These are phyloP conservation scores for Lasioglossum villosulum DNA, from an alignment of 2,888 invertebrate species.

Conservation along the genomic window DNA sequence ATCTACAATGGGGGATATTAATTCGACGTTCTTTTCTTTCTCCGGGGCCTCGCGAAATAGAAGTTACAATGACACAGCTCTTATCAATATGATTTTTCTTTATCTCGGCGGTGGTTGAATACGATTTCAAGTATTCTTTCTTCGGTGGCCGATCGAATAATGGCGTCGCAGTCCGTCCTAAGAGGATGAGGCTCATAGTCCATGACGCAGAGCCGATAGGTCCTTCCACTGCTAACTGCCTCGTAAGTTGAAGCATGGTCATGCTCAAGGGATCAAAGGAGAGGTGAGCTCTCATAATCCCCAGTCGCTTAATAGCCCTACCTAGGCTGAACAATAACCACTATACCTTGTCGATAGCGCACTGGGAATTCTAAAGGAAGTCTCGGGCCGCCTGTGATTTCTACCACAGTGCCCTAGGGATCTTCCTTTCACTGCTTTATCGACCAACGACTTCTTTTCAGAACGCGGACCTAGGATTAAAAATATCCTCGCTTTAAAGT, in stretches of 20 bases:
- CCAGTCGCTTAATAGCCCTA: slow-evolving; percentile 67
- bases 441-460: not conserved
- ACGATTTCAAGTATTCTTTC: slow-evolving; percentile 58
- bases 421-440: slow-evolving; percentile 20
- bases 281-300: slow-evolving; percentile 65
- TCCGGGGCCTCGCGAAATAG: not conserved
- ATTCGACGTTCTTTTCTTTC: not conserved
- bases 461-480: not conserved
- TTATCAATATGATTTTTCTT: not conserved
- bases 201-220: slow-evolving; percentile 58
- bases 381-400: slow-evolving; percentile 5
- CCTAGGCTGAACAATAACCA: slow-evolving; percentile 66
- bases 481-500: slow-evolving; percentile 3
- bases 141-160: slow-evolving; percentile 53
- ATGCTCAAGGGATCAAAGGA: slow-evolving; percentile 70
- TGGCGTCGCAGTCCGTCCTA: slow-evolving; percentile 41
- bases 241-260: slow-evolving; percentile 64
- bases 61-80: slow-evolving; percentile 18
- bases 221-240: slow-evolving; percentile 67
- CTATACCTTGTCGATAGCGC: slow-evolving; percentile 45
- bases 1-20: not conserved
- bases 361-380: slow-evolving; percentile 26
- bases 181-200: slow-evolving; percentile 60
- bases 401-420: not conserved
- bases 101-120: slow-evolving; percentile 17